A percentile compares a stretch with the other conserved stretches of the same genome.
Evolutionary conservation across 2,797 vertebrate species (phyloP).

Genomic region (Molossus alvarezi): DNA sequence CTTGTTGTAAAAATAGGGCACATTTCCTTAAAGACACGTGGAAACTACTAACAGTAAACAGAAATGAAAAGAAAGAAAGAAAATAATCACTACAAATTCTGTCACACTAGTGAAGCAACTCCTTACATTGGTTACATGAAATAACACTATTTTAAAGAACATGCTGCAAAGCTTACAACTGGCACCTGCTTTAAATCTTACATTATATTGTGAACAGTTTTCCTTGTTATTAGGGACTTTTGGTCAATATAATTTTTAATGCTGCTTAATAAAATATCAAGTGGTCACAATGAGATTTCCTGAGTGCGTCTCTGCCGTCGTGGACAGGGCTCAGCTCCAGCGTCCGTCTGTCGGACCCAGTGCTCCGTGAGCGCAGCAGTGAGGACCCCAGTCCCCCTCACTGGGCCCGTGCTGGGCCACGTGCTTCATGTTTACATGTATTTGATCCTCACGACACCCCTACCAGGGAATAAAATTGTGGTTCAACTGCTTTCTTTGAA

Average conservation of each 20-base stretch:
- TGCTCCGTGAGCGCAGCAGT: background rate
- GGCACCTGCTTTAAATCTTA: background rate
- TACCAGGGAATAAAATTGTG: background rate
- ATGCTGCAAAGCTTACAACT: background rate
- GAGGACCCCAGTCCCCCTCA: background rate
- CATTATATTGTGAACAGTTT: background rate
- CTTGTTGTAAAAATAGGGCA: background rate
- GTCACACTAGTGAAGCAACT: background rate
- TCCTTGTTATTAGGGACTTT: background rate
- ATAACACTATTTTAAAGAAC: background rate
- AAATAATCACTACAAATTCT: background rate
- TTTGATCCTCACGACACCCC: background rate
- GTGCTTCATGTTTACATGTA: background rate
- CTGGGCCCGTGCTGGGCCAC: fast-evolving
- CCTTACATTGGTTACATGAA: background rate
- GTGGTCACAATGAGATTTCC: background rate
- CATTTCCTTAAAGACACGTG: background rate
- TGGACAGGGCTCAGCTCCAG: slow-evolving; percentile 3
- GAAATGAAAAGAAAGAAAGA: background rate
- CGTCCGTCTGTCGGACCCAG: background rate
- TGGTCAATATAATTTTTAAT: slow-evolving; percentile 5
- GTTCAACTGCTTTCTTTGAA: slow-evolving; percentile 19
- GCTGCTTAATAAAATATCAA: background rate
- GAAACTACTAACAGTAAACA: background rate
- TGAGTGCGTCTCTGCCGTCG: background rate